Conservation (phyloP, 2,888 invertebrate genomes). For the Eupithecia subumbrata region DNA sequence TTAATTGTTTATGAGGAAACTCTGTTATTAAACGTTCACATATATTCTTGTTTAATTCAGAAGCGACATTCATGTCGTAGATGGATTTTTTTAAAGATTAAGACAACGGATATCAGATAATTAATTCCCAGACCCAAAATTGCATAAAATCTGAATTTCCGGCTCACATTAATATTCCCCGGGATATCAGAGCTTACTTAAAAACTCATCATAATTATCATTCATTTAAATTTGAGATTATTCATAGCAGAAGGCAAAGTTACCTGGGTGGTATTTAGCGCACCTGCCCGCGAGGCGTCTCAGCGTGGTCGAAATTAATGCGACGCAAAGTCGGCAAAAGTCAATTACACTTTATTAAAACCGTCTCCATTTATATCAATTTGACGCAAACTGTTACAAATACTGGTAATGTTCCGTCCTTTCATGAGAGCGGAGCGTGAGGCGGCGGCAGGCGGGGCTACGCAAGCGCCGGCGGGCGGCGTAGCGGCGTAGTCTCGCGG, state of each 20-base stretch:
- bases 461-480: slow-evolving; percentile 72
- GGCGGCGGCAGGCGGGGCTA: slow-evolving; percentile 71
- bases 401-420: slow-evolving; percentile 83
- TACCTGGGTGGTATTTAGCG: slow-evolving; percentile 76
- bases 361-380: slow-evolving; percentile 85
- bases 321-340: slow-evolving; percentile 83
- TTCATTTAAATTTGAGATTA: slow-evolving; percentile 80
- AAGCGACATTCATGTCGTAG: not conserved
- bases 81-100: not conserved
- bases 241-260: slow-evolving; percentile 76
- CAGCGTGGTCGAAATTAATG: slow-evolving; percentile 83
- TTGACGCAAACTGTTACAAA: slow-evolving; percentile 85
- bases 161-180: slow-evolving; percentile 54
- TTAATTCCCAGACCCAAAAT: slow-evolving; percentile 11
- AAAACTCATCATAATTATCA: slow-evolving; percentile 79
- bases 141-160: slow-evolving; percentile 45
- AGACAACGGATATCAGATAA: not conserved
- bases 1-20: slow-evolving; percentile 10
- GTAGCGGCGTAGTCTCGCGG: slow-evolving; percentile 57
- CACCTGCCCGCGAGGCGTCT: slow-evolving; percentile 80
- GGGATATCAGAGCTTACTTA: slow-evolving; percentile 65
- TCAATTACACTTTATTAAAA: slow-evolving; percentile 85
- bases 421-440: slow-evolving; percentile 74
- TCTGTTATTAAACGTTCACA: not conserved
- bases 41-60: not conserved